Base-by-base conservation (phyloP, 2,888 invertebrate species). In the Papilio elwesi region DNA sequence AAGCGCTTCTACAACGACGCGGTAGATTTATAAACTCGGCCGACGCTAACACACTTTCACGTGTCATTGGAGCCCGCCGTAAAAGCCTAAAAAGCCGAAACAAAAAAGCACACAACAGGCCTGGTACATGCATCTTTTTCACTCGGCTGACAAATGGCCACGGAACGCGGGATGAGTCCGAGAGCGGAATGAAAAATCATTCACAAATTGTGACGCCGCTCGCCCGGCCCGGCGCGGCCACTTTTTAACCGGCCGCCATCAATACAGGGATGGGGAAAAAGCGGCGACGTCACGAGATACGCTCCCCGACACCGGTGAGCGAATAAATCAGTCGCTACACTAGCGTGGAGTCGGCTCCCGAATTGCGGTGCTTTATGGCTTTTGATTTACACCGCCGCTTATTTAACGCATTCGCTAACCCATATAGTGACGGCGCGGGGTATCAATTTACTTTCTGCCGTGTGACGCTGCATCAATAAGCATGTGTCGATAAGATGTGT, bases 11-110 rank as follows among this genome's bases (percentile, higher is more conserved):
- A 77, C 77, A 78, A 76, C 77, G 77, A 36, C 81, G 83, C 79
- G 79, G 84, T 84, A 87, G 90, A 91, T 93, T 92, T 91, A 93
- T 91, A 91, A 89, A 92, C 90, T 86, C 83, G 80, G 83, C 83
- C 83, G 88, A 87, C 88, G 88, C 90, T 92, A 93, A 93, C 93
- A 93, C 92, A 92, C 91, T 93, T 92, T 91, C 89, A 87, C 92
- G 91, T 93, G 93, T 93, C 93, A 91, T 91, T 92, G 92, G 90
- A 87, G 89, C 85, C 57, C 88, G 38, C 84, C 89, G 92, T 93
- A 91, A 93, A 93, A 93, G 93, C 93, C 88, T 87, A 89, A 92
- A 92, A 92, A 89, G 85, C 83, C 81, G 81, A 85, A 89, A 90
- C 67, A 88, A 87, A 86, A 85, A 77, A 78, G 79, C 79, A 82